Conservation (phyloP, 92 coral and sea anemone genomes). For the Micromussa lordhowensis region DNA sequence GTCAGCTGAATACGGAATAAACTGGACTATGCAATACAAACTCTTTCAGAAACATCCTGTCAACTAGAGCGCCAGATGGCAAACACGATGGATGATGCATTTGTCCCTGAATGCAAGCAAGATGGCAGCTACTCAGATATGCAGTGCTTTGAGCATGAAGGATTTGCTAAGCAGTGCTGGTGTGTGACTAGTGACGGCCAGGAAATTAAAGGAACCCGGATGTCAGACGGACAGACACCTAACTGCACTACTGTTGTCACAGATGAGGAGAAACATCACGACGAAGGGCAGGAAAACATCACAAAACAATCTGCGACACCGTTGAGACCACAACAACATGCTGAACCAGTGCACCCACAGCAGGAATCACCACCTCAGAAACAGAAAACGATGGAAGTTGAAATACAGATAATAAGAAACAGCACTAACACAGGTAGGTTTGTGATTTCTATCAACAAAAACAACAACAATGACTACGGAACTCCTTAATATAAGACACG, state of each 20-base stretch:
- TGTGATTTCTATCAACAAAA: no score
- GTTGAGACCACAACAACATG: neutral
- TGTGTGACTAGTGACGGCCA: conserved; percentile 87
- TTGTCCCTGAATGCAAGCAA: conserved; percentile 80
- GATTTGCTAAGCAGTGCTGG: conserved; percentile 85
- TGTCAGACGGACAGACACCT: conserved; percentile 73
- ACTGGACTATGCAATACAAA: neutral
- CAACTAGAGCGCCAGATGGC: conserved; percentile 90
- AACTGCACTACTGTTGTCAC: conserved; percentile 43
- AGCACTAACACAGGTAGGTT: conserved; percentile 1
- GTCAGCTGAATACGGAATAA: no score
- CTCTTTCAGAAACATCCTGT: conserved; percentile 80
- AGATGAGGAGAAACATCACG: conserved; percentile 11
- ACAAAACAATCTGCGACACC: neutral
- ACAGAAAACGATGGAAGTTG: conserved; percentile 22
- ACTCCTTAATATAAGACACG: no score
- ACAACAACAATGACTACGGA: no score
- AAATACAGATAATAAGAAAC: conserved; percentile 13
- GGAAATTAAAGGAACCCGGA: conserved; percentile 79
- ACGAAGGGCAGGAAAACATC: neutral
- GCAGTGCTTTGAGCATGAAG: conserved; percentile 89
- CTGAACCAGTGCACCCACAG: neutral
- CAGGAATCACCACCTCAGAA: neutral
- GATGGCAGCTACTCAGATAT: conserved; percentile 81
- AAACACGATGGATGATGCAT: conserved; percentile 79